These are phyloP conservation scores for Coryphaenoides rupestris DNA, from an alignment of 2,113 vertebrate genomes.

Conservation along the genomic window DNA sequence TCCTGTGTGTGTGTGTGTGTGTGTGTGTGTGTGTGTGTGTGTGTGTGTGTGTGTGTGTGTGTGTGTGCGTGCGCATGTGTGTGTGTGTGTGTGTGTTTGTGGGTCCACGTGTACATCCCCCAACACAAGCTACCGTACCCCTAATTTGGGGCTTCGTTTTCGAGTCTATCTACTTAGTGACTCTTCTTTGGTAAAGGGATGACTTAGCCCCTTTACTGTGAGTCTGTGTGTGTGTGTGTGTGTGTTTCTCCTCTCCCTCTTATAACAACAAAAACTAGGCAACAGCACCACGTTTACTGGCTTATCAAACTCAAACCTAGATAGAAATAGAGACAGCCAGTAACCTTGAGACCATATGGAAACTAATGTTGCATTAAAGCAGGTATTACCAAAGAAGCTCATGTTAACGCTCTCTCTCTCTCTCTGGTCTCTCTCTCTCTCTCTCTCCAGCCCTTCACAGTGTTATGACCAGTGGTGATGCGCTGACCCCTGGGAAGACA, in stretches of 20 bases:
- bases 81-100: slow-evolving; percentile 13
- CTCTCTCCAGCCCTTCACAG: slow-evolving; percentile 83
- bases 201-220: slow-evolving; percentile 13
- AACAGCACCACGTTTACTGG: too few relatives aligned
- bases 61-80: neutral
- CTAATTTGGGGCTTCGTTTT: neutral
- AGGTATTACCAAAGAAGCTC: neutral
- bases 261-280: neutral
- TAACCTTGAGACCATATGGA: too few relatives aligned
- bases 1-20: slow-evolving; percentile 16
- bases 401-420: slow-evolving; percentile 11
- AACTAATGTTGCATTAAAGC: too few relatives aligned
- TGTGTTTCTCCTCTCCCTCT: neutral
- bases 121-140: neutral
- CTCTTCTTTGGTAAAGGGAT: slow-evolving; percentile 13
- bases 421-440: slow-evolving; percentile 19
- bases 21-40: slow-evolving; percentile 1
- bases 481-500: slow-evolving; percentile 82
- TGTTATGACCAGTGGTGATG: slow-evolving; percentile 86
- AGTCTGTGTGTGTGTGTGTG: slow-evolving; percentile 3
- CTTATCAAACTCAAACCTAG: too few relatives aligned
- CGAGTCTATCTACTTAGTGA: slow-evolving; percentile 35
- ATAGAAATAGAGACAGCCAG: neutral
- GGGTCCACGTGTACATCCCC: neutral
- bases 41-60: slow-evolving; percentile 11